Evolutionary conservation across 2,888 invertebrate genomes (phyloP), one percentile per base, ranked within the genome.

Genomic region (Hemistola chrysoprasaria): DNA sequence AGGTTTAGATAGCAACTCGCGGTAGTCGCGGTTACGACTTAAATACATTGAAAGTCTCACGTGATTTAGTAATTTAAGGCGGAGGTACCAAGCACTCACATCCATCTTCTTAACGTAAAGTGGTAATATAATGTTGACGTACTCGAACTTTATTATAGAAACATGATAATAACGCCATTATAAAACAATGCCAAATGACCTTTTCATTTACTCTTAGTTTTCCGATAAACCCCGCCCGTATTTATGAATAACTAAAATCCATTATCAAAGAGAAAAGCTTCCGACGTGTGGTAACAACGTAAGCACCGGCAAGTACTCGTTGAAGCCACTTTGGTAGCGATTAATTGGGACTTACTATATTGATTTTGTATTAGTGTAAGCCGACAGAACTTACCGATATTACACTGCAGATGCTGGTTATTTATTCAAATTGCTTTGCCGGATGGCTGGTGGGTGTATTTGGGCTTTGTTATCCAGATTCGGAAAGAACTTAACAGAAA

Each of bases 331-430:
- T 72, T 72, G 53, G 58, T 68, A 56, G 62, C 73, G 77, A 83
- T 84, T 85, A 85, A 85, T 83, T 80, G 74, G 64, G 56, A 77
- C 75, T 79, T 75, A 78, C 66, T 55, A 62, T 80, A 85, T 85
- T 72, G 85, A 85, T 85, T 85, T 85, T 82, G 83, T 85, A 84
- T 84, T 83, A 84, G 58, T 58, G 63, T 75, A 76, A 78, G 77
- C 77, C 62, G 60, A 53, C 60, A 57, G 64, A 75, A 77, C 68
- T 74, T 66, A 68, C 71, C 61, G 53, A 62, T 75, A 75, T 72
- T 73, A 75, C 63, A 66, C 52, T 70, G 68, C 71, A 72, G 62
- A 65, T 66, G 62, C 55, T 66, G 53, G 54, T 78, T 72, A 73
- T 74, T 76, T 71, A 78, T 78, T 75, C 54, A 74, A 68, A 68